phyloP scores from a whole-genome alignment of 2,113 vertebrate genomes.

The Scophthalmus maximus region DNA sequence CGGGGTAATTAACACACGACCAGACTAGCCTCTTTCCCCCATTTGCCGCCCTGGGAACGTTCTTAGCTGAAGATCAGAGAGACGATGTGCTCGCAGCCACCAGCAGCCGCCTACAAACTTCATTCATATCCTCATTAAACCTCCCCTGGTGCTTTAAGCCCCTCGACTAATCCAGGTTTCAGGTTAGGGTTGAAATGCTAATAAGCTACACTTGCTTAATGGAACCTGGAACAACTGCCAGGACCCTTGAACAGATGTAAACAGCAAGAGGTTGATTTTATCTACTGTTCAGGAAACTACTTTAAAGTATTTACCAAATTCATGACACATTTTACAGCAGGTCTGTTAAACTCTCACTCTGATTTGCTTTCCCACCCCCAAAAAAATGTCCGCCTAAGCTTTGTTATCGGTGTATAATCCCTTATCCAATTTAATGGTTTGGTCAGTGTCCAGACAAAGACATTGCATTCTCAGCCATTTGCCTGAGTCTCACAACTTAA shows the following conservation, averaged over 20 bases:
- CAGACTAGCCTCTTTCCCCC: slow-evolving; percentile 64
- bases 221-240: slow-evolving; percentile 39
- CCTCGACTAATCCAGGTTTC: slow-evolving; percentile 71
- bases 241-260: slow-evolving; percentile 41
- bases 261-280: slow-evolving; percentile 47
- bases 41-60: slow-evolving; percentile 55
- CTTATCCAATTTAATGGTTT: slow-evolving; percentile 66
- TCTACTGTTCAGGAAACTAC: slow-evolving; percentile 17
- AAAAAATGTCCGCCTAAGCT: slow-evolving; percentile 39
- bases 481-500: slow-evolving; percentile 44
- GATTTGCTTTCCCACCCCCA: slow-evolving; percentile 18
- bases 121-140: slow-evolving; percentile 76
- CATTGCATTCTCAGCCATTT: slow-evolving; percentile 53
- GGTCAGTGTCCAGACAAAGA: slow-evolving; percentile 59
- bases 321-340: slow-evolving; percentile 30
- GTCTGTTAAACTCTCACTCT: slow-evolving; percentile 42
- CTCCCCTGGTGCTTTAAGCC: slow-evolving; percentile 69
- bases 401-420: slow-evolving; percentile 65
- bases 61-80: slow-evolving; percentile 74
- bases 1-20: slow-evolving; percentile 75
- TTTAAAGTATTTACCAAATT: slow-evolving; percentile 40
- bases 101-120: slow-evolving; percentile 65
- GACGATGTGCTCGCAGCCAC: slow-evolving; percentile 61
- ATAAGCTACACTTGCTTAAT: slow-evolving; percentile 58
- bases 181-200: slow-evolving; percentile 74